phyloP scores from a whole-genome alignment of 2,113 vertebrate species.

The Strix uralensis region DNA sequence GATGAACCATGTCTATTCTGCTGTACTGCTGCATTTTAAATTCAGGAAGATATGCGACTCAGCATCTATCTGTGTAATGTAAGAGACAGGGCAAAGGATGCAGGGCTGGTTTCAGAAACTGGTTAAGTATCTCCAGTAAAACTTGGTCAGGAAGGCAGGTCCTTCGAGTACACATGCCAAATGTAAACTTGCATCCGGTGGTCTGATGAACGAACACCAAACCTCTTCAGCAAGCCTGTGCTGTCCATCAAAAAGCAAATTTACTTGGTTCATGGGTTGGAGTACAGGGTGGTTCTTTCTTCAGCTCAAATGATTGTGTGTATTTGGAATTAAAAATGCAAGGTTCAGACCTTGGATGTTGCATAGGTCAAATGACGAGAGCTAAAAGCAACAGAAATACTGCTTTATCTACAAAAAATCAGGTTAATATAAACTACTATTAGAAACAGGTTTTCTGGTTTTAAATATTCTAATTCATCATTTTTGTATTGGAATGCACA shows the following conservation, averaged over 20 bases:
- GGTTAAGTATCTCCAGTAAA: not conserved
- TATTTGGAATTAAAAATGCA: not conserved
- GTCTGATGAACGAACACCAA: not conserved
- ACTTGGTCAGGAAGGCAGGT: no score
- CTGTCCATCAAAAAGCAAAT: not conserved
- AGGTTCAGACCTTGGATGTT: not conserved
- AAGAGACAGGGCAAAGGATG: not conserved
- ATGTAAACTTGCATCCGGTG: not conserved
- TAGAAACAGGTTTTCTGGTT: not conserved
- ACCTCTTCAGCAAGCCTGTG: not conserved
- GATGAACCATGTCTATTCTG: not conserved
- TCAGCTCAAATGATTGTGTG: not conserved
- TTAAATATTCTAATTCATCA: not conserved
- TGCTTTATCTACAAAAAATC: not conserved
- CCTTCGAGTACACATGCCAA: accelerated
- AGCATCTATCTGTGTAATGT: accelerated
- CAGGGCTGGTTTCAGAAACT: not conserved
- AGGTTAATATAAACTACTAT: not conserved
- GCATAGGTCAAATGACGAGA: not conserved
- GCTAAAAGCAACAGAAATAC: not conserved
- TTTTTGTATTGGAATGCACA: accelerated
- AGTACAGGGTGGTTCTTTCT: not conserved
- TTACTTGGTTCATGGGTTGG: not conserved
- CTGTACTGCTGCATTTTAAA: not conserved
- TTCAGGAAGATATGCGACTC: not conserved